A percentile compares a stretch with the other conserved stretches of the same genome.
phyloP scores from a whole-genome alignment of 2,888 invertebrate species.

The Philhelius pedissequus region DNA sequence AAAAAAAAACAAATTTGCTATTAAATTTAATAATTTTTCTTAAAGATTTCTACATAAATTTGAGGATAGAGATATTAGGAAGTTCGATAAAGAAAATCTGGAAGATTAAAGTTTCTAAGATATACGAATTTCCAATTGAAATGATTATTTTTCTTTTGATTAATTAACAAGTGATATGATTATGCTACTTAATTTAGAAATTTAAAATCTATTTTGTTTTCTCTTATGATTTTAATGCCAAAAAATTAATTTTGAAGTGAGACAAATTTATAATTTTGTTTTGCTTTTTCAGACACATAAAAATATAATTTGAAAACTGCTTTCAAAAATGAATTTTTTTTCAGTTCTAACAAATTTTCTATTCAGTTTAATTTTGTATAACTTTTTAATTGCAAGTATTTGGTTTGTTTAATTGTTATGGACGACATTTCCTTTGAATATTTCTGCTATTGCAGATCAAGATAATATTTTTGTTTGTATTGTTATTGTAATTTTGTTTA shows the following conservation, averaged over 20 bases:
- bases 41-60: not conserved
- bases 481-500: constrained; percentile 1
- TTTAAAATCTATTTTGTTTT: not conserved
- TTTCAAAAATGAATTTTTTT: not conserved
- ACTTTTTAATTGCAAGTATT: constrained; percentile 21
- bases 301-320: not conserved
- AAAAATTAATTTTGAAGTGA: not conserved
- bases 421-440: constrained; percentile 53
- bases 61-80: not conserved
- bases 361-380: not conserved
- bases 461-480: constrained; percentile 6
- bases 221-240: not conserved
- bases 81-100: constrained; percentile 20
- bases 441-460: constrained; percentile 7
- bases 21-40: not conserved
- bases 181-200: constrained; percentile 53
- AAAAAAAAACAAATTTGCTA: not conserved
- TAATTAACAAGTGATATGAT: constrained; percentile 64
- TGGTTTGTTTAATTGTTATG: constrained; percentile 39
- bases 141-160: constrained; percentile 49
- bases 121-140: constrained; percentile 47
- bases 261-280: not conserved
- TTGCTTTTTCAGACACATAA: not conserved
- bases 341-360: not conserved
- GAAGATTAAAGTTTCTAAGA: constrained; percentile 59